Evolutionary conservation across 2,888 invertebrate genomes (phyloP).

Genomic region (Xestia c-nigrum): DNA sequence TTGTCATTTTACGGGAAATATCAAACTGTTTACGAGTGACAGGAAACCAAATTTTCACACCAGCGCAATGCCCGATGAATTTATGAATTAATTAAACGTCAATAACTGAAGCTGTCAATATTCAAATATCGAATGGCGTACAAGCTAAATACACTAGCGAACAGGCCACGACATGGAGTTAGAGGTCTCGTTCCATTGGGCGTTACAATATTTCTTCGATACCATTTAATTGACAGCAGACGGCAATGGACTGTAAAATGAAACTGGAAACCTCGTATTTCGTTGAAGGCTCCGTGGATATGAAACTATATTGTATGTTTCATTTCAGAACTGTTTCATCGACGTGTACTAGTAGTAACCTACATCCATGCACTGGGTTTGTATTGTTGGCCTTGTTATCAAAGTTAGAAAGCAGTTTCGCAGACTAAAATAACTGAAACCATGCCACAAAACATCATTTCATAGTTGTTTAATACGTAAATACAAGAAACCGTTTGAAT

Average conservation of each 20-base stretch:
- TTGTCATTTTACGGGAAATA: conserved; percentile 57
- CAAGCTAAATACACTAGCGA: conserved; percentile 37
- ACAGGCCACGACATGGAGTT: conserved; percentile 8
- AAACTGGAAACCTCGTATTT: conserved; percentile 25
- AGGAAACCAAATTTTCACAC: conserved; percentile 60
- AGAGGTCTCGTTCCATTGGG: conserved; percentile 26
- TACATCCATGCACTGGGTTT: not conserved
- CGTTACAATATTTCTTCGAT: conserved; percentile 37
- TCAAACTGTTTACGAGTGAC: conserved; percentile 42
- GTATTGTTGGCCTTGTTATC: not conserved
- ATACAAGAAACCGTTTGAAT: not conserved
- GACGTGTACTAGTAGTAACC: conserved; percentile 9
- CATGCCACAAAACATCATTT: not conserved
- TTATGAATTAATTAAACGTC: conserved; percentile 65
- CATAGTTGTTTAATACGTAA: not conserved
- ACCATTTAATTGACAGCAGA: conserved; percentile 27
- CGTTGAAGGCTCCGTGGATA: conserved; percentile 25
- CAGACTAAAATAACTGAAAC: conserved; percentile 1
- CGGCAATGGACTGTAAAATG: conserved; percentile 52
- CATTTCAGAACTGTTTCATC: conserved; percentile 25
- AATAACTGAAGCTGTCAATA: conserved; percentile 65
- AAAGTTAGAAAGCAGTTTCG: conserved; percentile 1
- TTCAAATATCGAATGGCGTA: conserved; percentile 48
- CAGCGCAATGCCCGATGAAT: conserved; percentile 47
- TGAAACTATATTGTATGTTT: conserved; percentile 5